These are phyloP conservation scores for Philotrypesis tridentata DNA, from an alignment of 1,140 invertebrate genomes.

Conservation along the genomic window DNA sequence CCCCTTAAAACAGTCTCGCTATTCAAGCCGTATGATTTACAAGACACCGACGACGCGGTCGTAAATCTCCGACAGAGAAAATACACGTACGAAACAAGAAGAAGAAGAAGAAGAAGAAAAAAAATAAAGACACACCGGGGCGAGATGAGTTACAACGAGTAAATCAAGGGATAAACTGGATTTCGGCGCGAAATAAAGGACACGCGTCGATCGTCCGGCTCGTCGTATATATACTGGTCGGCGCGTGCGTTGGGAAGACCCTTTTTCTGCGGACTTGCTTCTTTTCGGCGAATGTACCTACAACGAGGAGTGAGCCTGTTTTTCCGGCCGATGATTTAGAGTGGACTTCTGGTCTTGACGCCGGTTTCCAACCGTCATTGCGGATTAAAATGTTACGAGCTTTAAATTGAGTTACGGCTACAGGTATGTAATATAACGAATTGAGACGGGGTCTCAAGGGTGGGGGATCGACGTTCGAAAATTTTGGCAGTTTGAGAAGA, in stretches of 20 bases:
- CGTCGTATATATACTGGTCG: neutral
- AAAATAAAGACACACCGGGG: neutral
- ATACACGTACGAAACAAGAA: neutral
- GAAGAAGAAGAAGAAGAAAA: too few relatives aligned
- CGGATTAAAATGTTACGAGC: neutral
- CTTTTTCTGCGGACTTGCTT: neutral
- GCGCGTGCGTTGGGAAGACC: neutral
- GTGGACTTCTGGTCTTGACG: neutral
- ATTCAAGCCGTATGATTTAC: slow-evolving; percentile 35
- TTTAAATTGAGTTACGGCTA: neutral
- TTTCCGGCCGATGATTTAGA: neutral
- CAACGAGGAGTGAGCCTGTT: neutral
- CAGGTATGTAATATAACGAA: too few relatives aligned
- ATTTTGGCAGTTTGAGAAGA: too few relatives aligned
- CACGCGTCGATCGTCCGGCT: neutral
- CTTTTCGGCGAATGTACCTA: neutral
- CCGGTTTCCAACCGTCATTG: neutral
- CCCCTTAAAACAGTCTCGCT: too few relatives aligned
- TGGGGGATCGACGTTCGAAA: too few relatives aligned
- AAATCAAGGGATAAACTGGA: slow-evolving; percentile 7
- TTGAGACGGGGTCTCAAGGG: too few relatives aligned
- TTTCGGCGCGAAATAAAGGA: neutral
- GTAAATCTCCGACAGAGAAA: neutral
- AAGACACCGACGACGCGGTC: neutral
- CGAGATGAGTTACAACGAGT: neutral